Base-by-base conservation (phyloP, 2,888 invertebrate genomes). In the Gymnocheta viridis region DNA sequence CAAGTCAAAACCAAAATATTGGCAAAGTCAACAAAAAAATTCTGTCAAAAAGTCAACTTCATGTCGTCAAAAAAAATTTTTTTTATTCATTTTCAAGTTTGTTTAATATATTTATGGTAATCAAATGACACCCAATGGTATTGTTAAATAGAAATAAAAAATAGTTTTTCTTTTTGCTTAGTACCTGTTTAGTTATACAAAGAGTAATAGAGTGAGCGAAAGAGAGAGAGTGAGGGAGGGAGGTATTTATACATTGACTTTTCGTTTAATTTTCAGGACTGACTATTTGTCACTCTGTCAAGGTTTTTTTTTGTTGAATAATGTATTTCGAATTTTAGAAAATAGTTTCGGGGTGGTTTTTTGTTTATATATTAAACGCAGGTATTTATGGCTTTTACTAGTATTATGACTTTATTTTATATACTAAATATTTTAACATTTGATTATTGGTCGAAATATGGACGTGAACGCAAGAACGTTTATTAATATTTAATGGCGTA, bases 111-210 rank as follows among this genome's bases (percentile, higher is more conserved):
- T 81, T 82, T 86, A 86, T 86, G 86, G 76, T 84, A 86, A 86
- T 86, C 85, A 84, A 86, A 85, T 77, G 85, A 84, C 85, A 85
- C 85, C 82, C 86, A 86, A 81, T 85, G 85, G 85, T 64, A 84
- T 86, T 84, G 82, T 82, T 79, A 85, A 85, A 64, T 35, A 64
- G 44, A 64, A 67, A 56, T 19, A 69, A 64, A 58, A 51, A 47
- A 47, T 38, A 24, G 24, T 47, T 62, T 38, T 47, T 66, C n/a
- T 22, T 14, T 29, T 17, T 32, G 10, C 14, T 24, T 24, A 41
- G n/a, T 38, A 60, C 14, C 10, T 44, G 32, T 66, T 41, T 51
- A 32, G 22, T 74, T 47, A 27, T 44, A 29, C 19, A 47, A 10
- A 60, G 17, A 67, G n/a, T n/a, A n/a, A 19, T 14, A 64, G 24